Percentiles rank a stretch among this genome's conserved stretches.
Evolutionary conservation across 30 jellyfish, hydroid and myxozoan genomes (phyloP).

Genomic region (Catostylus mosaicus): DNA sequence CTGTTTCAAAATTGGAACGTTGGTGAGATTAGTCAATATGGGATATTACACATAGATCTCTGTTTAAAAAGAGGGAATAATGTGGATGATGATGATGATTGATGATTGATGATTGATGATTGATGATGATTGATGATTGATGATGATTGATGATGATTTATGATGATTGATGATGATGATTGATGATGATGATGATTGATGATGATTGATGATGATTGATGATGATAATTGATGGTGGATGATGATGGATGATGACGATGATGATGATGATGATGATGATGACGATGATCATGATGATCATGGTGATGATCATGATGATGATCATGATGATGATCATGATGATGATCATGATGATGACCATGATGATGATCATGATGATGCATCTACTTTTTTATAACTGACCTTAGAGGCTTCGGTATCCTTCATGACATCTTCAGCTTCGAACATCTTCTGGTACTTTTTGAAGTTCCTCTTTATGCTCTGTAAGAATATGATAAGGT

Average conservation of each 20-base stretch:
- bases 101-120: too few species aligned
- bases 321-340: not conserved
- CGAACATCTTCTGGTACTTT: constrained; percentile 94
- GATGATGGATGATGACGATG: not conserved
- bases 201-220: not conserved
- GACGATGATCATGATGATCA: not conserved
- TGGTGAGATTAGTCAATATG: too few species aligned
- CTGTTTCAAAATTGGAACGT: constrained; percentile 21
- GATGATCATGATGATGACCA: not conserved
- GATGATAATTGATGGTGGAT: not conserved
- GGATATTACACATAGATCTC: too few species aligned
- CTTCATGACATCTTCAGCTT: constrained; percentile 91
- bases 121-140: too few species aligned
- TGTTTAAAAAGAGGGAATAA: too few species aligned
- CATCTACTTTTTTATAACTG: not conserved
- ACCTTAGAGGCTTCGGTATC: constrained; percentile 97
- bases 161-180: not conserved
- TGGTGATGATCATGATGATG: not conserved
- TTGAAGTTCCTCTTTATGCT: constrained; percentile 81
- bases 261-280: not conserved
- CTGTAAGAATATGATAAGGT: not conserved
- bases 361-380: not conserved
- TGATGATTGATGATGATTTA: too few species aligned
- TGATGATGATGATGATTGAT: not conserved
- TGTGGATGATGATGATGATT: too few species aligned